A percentile compares a stretch with the other conserved stretches of the same genome.
Conservation (phyloP, 2,797 vertebrate species). For the Coregonus ussuriensis region DNA sequence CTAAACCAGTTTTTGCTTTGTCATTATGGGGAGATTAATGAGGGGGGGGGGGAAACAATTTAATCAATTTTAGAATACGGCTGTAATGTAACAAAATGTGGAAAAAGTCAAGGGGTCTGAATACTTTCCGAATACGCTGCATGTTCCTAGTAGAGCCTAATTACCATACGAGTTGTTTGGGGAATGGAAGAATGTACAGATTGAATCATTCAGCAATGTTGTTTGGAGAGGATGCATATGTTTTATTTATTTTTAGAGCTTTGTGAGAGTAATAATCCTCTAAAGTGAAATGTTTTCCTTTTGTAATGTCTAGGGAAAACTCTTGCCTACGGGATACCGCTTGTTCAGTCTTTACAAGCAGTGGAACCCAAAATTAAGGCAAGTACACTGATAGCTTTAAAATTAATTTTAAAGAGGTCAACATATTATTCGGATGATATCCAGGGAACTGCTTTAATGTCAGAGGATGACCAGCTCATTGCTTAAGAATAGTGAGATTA, state of each 20-base stretch:
- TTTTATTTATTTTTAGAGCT: not conserved
- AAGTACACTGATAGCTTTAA: constrained; percentile 25
- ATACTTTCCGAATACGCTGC: no score
- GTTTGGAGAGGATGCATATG: not conserved
- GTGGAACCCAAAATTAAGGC: constrained; percentile 84
- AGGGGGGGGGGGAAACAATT: no score
- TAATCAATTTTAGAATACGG: no score
- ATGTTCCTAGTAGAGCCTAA: not conserved
- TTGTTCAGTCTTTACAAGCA: constrained; percentile 89
- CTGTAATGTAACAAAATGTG: no score
- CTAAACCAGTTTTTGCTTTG: no score
- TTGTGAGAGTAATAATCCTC: not conserved
- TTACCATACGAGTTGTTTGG: not conserved
- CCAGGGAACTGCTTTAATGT: not conserved
- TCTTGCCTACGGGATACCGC: constrained; percentile 87
- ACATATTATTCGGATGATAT: constrained; percentile 2
- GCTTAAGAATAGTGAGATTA: not conserved
- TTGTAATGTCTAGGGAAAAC: constrained; percentile 85
- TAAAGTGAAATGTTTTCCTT: not conserved
- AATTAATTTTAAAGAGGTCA: not conserved
- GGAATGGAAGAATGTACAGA: not conserved
- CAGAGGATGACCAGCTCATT: not conserved
- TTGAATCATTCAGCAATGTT: not conserved
- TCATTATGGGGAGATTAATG: no score
- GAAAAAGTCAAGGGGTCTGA: no score